Base-by-base conservation (phyloP, 2,797 vertebrate species). In the Hydrolagus colliei region DNA sequence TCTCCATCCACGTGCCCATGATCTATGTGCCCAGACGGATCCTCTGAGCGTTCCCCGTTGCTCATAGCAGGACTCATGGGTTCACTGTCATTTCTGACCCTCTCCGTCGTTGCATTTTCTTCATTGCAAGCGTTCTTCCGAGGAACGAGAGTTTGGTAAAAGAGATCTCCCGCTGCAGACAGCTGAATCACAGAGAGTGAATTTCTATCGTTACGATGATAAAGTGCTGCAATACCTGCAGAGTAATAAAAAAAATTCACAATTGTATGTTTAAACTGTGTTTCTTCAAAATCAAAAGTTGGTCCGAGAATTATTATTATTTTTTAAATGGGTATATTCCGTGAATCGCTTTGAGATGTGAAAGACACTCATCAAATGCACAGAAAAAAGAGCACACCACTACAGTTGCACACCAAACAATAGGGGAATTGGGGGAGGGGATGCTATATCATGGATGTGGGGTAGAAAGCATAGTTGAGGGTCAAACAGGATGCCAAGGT, bases 111-210 rank as follows among this genome's bases (percentile, higher is more conserved):
- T 3, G 9, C 2, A 18, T 5, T 84, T 84, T 67, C 41, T 11
- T 67, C 32, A 68, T 35, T 20, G 18, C 63, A 4, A 20, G 14
- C 35, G 9, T 68, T 84, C 79, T n/a, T 35, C 41, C 41, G 41
- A 52, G 2, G 65, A 67, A 63, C 87, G 0, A 98, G 91, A 6
- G 87, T 88, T 90, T 98, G 97, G 86, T 93, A 94, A 91, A 99
- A 99, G 73, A 98, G 0, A 1, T 99, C 98, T 2, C 97, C 97
- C 0, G 93, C 93, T 9, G 94, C 93, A 0, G 96, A 95, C 0
- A 98, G 93, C 86, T 98, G 97, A 35, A 98, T 93, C 85, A 98
- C 76, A 0, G 91, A 88, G 86, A 97, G 73, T 11, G 88, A 88
- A 0, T 93, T 92, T 0, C 0, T 63, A 0, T 72, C 68, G 0